phyloP scores from a whole-genome alignment of 2,113 vertebrate genomes.

The Psilopogon haemacephalus region DNA sequence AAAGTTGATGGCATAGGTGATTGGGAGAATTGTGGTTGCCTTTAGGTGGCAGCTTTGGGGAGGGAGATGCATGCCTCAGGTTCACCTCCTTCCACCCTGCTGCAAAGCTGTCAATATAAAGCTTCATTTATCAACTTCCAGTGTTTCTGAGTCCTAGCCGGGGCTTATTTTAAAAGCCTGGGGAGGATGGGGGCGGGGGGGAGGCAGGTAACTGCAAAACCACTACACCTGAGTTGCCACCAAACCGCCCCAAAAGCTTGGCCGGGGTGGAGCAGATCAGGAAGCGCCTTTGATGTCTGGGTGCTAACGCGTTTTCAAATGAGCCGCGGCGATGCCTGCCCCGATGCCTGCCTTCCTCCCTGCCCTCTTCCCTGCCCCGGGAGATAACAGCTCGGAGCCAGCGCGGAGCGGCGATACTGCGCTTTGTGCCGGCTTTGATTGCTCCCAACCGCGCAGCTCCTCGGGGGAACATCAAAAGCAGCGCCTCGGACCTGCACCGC shows the following conservation, averaged over 20 bases:
- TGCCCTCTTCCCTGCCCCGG: neutral
- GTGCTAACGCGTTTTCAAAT: neutral
- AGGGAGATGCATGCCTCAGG: neutral
- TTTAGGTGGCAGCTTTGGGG: neutral
- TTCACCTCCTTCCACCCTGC: too few relatives aligned
- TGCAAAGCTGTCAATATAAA: too few relatives aligned
- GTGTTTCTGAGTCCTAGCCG: too few relatives aligned
- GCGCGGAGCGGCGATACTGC: neutral
- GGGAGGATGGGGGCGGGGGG: too few relatives aligned
- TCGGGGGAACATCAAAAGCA: slow-evolving; percentile 50
- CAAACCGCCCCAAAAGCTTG: neutral
- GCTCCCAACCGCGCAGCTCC: neutral
- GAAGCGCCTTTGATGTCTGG: slow-evolving; percentile 56
- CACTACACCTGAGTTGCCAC: too few relatives aligned
- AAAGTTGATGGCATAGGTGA: neutral
- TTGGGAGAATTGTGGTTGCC: neutral
- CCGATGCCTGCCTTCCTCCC: neutral
- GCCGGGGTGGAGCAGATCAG: neutral
- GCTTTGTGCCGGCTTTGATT: neutral
- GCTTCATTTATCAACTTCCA: too few relatives aligned
- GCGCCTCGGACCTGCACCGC: neutral
- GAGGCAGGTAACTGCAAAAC: too few relatives aligned
- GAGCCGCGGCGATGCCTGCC: neutral
- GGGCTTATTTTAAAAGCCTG: too few relatives aligned
- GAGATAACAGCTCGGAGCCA: slow-evolving; percentile 55